Evolutionary conservation across 35 echinoderm and acorn worm species (phyloP).

Genomic region (Ophioderma brevispina): DNA sequence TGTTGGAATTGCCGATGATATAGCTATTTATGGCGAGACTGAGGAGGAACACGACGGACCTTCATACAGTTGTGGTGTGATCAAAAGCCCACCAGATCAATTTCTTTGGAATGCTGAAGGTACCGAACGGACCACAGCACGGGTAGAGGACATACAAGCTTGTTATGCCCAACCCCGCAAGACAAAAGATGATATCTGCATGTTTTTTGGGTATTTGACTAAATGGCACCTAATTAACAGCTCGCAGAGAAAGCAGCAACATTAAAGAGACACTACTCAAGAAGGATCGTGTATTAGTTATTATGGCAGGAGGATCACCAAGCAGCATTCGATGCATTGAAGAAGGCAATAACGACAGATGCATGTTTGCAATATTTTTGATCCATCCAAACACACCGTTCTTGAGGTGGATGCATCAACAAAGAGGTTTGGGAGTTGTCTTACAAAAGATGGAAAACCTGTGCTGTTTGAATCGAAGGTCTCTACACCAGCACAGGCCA

Average conservation of each 20-base stretch:
- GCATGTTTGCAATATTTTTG: slow-evolving; percentile 39
- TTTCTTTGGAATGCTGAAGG: slow-evolving; percentile 48
- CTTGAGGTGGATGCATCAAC: no score
- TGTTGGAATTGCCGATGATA: slow-evolving; percentile 72
- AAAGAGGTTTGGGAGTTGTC: slow-evolving; percentile 45
- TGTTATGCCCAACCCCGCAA: slow-evolving; percentile 42
- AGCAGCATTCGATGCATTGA: no score
- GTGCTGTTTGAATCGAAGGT: slow-evolving; percentile 67
- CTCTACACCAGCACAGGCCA: slow-evolving; percentile 22
- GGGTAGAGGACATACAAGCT: slow-evolving; percentile 43
- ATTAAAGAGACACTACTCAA: slow-evolving; percentile 37
- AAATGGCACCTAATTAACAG: slow-evolving; percentile 27
- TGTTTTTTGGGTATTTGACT: slow-evolving; percentile 52
- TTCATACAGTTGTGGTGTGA: no score
- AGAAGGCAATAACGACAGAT: no score
- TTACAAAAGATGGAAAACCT: slow-evolving; percentile 52
- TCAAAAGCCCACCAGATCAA: slow-evolving; percentile 24
- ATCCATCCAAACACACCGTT: slow-evolving; percentile 11
- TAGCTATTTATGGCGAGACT: slow-evolving; percentile 42
- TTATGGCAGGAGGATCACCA: slow-evolving; percentile 17
- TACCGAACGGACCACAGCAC: slow-evolving; percentile 16
- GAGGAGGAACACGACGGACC: slow-evolving; percentile 58
- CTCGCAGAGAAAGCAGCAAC: slow-evolving; percentile 22
- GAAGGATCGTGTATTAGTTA: slow-evolving; percentile 31
- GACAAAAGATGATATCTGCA: slow-evolving; percentile 49